A percentile compares a stretch with the other conserved stretches of the same genome.
Evolutionary conservation across 2,797 vertebrate genomes (phyloP).

Genomic region (Poeciliopsis gracilis): DNA sequence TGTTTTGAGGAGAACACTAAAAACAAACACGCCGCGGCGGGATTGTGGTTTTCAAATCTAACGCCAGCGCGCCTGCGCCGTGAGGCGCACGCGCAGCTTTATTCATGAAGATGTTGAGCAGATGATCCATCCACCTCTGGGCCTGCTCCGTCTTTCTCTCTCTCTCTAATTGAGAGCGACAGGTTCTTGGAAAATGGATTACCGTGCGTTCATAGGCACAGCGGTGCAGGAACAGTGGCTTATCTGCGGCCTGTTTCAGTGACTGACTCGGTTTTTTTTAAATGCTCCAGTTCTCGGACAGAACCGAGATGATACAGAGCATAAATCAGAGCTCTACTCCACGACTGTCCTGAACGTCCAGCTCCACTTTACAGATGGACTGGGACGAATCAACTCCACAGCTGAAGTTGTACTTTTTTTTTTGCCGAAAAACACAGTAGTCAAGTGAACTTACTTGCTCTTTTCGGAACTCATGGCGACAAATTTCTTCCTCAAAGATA

Average conservation of each 20-base stretch:
- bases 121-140: constrained; percentile 20
- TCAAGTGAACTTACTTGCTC: constrained; percentile 80
- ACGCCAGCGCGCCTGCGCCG: not conserved
- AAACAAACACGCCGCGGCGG: not conserved
- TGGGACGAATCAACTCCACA: not conserved
- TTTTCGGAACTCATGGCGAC: constrained; percentile 78
- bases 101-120: constrained; percentile 16
- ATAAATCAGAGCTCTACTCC: not conserved
- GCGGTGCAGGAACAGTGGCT: constrained; percentile 15
- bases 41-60: not conserved
- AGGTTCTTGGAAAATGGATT: constrained; percentile 75
- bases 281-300: not conserved
- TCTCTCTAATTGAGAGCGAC: constrained; percentile 71
- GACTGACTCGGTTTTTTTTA: not conserved
- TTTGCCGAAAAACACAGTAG: not conserved
- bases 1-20: not conserved
- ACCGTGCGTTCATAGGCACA: constrained; percentile 40
- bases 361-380: not conserved
- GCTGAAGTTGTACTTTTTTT: not conserved
- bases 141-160: constrained; percentile 17
- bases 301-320: not conserved
- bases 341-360: too few relatives aligned
- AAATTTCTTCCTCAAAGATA: constrained; percentile 5
- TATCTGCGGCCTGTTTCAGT: constrained; percentile 1
- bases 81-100: constrained; percentile 4